Evolutionary conservation across 1,140 invertebrate genomes (phyloP), one percentile per base, ranked within the genome.

Genomic region (Euura lappo): DNA sequence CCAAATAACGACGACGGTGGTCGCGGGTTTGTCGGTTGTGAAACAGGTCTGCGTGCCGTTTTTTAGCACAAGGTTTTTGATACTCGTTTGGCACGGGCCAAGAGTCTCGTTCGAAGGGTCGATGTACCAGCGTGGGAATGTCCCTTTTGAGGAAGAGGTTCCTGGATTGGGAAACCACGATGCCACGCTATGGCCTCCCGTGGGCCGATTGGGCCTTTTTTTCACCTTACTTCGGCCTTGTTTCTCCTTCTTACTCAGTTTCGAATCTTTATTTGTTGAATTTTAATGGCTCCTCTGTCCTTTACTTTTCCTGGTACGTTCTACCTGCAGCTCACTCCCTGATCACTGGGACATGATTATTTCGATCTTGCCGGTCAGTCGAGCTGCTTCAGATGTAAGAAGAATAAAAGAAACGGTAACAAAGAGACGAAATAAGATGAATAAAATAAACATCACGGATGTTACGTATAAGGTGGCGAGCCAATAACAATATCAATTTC

Each of bases 101-200:
- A 28, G 28, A 28, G 28, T 28, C 28, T 11, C 51, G 8, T 60
- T 60, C 51, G 51, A 60, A 60, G 51, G 51, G 51, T 60, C 51
- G 51, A 60, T n/a, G 51, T 60, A 60, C 51, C 51, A n/a, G 8
- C 51, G 51, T 60, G 51, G 51, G 51, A 60, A 60, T 60, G 51
- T 60, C 51, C 51, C 51, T 60, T 60, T 60, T 60, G 51, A 60
- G 51, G 51, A 60, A 60, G 51, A 60, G 51, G 51, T 60, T 60
- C 51, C 51, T 60, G 51, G 8, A 60, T 60, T 60, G 3, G 28
- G 28, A 28, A 60, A n/a, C 6, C 13, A 60, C 51, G 28, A 28
- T 28, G 28, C 28, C 28, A 28, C 28, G 28, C 28, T 28, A 28
- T 28, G 28, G 28, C 28, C 28, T 28, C 28, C 28, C 28, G 28